Percentiles rank a stretch among this genome's conserved stretches.
These are phyloP conservation scores for Rhombomys opimus DNA, from an alignment of 2,113 vertebrate species.

Conservation along the genomic window DNA sequence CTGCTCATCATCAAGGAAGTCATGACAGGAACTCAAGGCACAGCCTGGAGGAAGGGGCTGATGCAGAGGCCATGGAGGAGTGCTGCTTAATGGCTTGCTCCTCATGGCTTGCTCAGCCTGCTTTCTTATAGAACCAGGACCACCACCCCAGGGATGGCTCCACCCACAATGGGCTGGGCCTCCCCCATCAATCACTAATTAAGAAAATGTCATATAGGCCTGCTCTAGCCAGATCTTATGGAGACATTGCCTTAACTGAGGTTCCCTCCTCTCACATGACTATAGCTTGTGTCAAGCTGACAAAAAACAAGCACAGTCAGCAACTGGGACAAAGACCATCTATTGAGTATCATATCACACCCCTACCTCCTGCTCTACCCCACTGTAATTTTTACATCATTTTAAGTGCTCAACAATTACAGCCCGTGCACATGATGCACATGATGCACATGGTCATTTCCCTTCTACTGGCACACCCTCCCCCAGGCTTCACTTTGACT, in stretches of 20 bases:
- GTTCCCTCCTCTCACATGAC: neutral
- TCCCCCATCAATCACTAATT: neutral
- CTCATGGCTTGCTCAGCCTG: neutral
- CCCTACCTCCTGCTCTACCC: neutral
- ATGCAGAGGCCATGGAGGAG: neutral
- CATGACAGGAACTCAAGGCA: neutral
- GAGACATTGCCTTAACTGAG: neutral
- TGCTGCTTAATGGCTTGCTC: neutral
- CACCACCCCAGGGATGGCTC: neutral
- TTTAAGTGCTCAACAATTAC: neutral
- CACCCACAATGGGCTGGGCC: neutral
- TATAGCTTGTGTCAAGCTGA: neutral
- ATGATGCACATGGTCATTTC: neutral
- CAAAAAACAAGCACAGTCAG: neutral
- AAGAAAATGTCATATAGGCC: neutral
- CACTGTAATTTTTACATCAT: constrained; percentile 1
- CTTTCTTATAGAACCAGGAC: neutral
- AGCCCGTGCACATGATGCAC: neutral
- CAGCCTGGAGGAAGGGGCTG: neutral
- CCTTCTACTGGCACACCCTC: neutral
- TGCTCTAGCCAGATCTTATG: neutral
- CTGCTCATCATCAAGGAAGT: neutral
- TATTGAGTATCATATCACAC: neutral
- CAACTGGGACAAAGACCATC: neutral
- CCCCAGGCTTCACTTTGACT: neutral